phyloP scores from a whole-genome alignment of 1,140 invertebrate genomes.

The Galleria mellonella region DNA sequence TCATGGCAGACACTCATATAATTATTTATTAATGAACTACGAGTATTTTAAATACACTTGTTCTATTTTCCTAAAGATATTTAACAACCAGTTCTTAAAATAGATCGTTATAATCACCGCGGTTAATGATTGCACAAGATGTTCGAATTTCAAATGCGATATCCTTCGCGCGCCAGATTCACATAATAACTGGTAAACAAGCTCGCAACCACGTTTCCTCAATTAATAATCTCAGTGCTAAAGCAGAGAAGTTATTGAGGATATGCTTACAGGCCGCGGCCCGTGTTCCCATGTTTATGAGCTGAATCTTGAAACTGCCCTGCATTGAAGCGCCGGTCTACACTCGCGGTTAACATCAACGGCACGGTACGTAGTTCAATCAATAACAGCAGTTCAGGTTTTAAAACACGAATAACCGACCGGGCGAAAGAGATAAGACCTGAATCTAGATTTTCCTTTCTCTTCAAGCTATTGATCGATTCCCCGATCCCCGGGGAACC shows the following conservation, averaged over 20 bases:
- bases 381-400: conserved; percentile 53
- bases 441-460: conserved; percentile 64
- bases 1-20: no score
- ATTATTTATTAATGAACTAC: no score
- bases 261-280: conserved; percentile 81
- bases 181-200: background rate
- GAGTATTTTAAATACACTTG: no score
- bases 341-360: conserved; percentile 35
- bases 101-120: no score
- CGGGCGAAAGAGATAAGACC: conserved; percentile 67
- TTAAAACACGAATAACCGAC: conserved; percentile 18
- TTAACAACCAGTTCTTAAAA: no score
- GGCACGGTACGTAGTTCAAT: conserved; percentile 26
- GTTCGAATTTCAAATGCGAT: background rate
- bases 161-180: background rate
- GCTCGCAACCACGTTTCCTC: background rate
- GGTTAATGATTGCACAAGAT: background rate
- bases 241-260: conserved; percentile 11
- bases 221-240: conserved; percentile 5
- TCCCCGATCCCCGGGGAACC: background rate
- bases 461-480: conserved; percentile 59
- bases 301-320: conserved; percentile 77
- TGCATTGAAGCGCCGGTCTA: conserved; percentile 62
- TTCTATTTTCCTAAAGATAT: no score
- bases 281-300: conserved; percentile 83